Conservation (phyloP, 1,140 invertebrate species). For the Drosophila triauraria region DNA sequence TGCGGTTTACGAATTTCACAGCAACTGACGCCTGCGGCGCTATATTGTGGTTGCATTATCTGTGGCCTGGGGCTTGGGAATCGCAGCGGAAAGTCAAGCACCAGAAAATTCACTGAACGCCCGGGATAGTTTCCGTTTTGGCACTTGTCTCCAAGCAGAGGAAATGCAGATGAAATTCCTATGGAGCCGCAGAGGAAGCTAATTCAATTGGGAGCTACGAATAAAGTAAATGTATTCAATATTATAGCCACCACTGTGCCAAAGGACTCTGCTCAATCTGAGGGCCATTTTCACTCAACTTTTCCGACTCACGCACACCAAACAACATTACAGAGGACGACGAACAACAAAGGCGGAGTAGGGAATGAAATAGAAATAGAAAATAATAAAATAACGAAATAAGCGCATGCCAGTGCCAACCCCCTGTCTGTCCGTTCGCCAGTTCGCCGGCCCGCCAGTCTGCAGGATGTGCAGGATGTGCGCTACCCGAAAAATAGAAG, state of each 20-base stretch:
- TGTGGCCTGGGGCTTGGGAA: conserved; percentile 1
- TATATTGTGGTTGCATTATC: conserved; percentile 15
- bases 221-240: conserved; percentile 16
- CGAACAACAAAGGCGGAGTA: conserved; percentile 70
- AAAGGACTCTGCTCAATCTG: conserved; percentile 14
- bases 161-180: conserved; percentile 63
- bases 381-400: conserved; percentile 80
- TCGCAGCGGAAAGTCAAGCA: not conserved
- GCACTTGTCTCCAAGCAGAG: conserved; percentile 47
- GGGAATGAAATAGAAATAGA: conserved; percentile 76
- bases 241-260: conserved; percentile 46
- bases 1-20: conserved; percentile 26
- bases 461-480: conserved; percentile 29
- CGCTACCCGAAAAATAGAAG: conserved; percentile 64
- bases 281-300: conserved; percentile 37
- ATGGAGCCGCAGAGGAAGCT: conserved; percentile 1
- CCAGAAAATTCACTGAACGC: conserved; percentile 4
- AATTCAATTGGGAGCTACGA: conserved; percentile 17
- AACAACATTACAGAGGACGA: conserved; percentile 43
- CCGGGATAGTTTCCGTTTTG: conserved; percentile 24
- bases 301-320: conserved; percentile 29
- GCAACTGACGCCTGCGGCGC: conserved; percentile 23
- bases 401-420: conserved; percentile 66
- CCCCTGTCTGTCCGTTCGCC: conserved; percentile 44
- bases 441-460: not conserved